phyloP scores from a whole-genome alignment of 2,113 vertebrate genomes.

The Aptenodytes patagonicus region DNA sequence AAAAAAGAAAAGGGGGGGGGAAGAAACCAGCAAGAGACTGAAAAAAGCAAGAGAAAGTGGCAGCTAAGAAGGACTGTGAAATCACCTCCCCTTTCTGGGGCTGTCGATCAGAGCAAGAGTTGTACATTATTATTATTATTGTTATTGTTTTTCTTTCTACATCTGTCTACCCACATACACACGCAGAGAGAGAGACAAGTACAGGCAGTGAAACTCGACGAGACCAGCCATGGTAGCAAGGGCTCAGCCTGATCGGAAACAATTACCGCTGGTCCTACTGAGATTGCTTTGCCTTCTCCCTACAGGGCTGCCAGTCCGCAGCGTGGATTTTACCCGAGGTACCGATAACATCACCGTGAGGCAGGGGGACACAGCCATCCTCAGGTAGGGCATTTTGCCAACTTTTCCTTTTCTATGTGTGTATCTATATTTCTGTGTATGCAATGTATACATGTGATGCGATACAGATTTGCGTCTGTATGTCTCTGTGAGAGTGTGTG shows the following conservation, averaged over 20 bases:
- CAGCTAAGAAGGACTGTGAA: constrained; percentile 59
- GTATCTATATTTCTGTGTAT: neutral
- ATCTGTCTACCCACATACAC: neutral
- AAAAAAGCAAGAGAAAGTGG: constrained; percentile 55
- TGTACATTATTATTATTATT: constrained; percentile 68
- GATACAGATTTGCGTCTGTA: neutral
- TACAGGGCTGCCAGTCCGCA: constrained; percentile 97
- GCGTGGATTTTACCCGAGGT: constrained; percentile 96
- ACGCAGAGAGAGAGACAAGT: neutral
- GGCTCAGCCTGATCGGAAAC: constrained; percentile 88
- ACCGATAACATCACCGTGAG: constrained; percentile 99
- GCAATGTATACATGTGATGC: neutral
- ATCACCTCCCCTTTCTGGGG: constrained; percentile 54
- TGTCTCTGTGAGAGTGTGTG: neutral
- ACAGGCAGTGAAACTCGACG: constrained; percentile 39
- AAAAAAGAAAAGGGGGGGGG: neutral
- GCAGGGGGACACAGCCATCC: constrained; percentile 97
- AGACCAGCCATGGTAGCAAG: constrained; percentile 86
- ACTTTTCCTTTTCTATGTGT: constrained; percentile 7
- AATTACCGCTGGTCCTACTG: constrained; percentile 93
- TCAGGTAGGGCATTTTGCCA: constrained; percentile 87
- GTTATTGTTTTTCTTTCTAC: constrained; percentile 38
- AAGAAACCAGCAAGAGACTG: constrained; percentile 40
- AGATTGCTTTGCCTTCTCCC: constrained; percentile 98
- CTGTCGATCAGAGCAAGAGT: constrained; percentile 58